Conservation (phyloP, 2,797 vertebrate genomes). For the Alosa sapidissima region DNA sequence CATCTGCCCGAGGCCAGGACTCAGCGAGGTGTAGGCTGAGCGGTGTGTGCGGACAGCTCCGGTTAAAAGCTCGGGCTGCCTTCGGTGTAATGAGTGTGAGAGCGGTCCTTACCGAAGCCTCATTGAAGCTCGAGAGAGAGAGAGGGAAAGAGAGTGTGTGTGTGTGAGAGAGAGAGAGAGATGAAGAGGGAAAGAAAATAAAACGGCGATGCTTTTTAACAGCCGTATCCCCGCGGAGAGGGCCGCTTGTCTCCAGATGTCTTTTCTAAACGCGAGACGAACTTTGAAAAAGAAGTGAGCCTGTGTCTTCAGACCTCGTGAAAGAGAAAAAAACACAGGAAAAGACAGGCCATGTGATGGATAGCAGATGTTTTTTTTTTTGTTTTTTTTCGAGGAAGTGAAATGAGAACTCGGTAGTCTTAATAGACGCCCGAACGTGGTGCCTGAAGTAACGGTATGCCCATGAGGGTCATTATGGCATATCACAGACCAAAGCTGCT, state of each 20-base stretch:
- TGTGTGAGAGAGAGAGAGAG: not conserved
- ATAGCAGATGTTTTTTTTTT: slow-evolving; percentile 16
- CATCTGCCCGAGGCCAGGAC: slow-evolving; percentile 59
- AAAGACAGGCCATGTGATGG: slow-evolving; percentile 10
- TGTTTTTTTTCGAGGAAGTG: not conserved
- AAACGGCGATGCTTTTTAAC: slow-evolving; percentile 21
- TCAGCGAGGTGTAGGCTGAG: slow-evolving; percentile 18
- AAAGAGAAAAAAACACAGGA: not conserved
- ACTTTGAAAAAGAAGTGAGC: slow-evolving; percentile 14
- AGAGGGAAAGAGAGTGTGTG: not conserved
- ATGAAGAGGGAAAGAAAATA: not conserved
- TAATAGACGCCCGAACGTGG: not conserved
- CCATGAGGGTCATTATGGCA: slow-evolving; percentile 14
- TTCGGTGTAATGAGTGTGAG: slow-evolving; percentile 2
- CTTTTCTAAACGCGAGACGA: not conserved
- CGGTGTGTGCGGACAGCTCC: slow-evolving; percentile 8
- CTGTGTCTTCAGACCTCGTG: not conserved
- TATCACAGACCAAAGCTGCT: slow-evolving; percentile 14
- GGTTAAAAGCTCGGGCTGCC: not conserved
- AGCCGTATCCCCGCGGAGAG: not conserved
- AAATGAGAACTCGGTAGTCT: slow-evolving; percentile 17
- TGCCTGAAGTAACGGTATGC: not conserved
- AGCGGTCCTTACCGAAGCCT: not conserved
- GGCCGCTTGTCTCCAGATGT: not conserved
- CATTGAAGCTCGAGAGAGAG: slow-evolving; percentile 15